Percentiles rank a stretch among this genome's conserved stretches.
Evolutionary conservation across 2,888 invertebrate species (phyloP).

Genomic region (Copidosoma aretas): DNA sequence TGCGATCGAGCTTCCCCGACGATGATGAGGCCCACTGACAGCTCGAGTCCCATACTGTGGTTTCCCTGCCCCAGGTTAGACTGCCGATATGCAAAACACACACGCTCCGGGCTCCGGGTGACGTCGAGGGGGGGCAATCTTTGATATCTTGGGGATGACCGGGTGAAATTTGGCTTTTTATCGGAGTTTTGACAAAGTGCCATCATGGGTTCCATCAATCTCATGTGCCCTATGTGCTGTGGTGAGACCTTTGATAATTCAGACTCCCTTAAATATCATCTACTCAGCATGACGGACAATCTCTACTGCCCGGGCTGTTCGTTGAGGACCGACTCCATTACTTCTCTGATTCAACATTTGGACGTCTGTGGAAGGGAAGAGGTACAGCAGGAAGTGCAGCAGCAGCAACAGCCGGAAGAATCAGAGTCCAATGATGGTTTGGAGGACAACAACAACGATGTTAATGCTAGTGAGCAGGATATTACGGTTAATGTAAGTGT

Average conservation of each 20-base stretch:
- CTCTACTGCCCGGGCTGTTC: constrained; percentile 70
- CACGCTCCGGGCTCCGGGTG: not conserved
- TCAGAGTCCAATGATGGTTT: constrained; percentile 12
- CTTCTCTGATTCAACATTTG: constrained; percentile 68
- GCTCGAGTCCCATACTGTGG: too few relatives aligned
- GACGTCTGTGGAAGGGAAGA: constrained; percentile 55
- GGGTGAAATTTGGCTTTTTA: not conserved
- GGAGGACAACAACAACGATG: constrained; percentile 35
- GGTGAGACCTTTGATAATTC: constrained; percentile 68
- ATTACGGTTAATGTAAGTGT: constrained; percentile 34
- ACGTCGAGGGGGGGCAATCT: not conserved
- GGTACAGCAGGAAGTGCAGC: constrained; percentile 33
- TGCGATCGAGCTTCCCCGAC: too few relatives aligned
- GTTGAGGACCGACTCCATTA: constrained; percentile 65
- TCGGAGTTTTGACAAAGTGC: not conserved
- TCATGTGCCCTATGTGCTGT: constrained; percentile 73
- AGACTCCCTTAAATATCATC: constrained; percentile 65
- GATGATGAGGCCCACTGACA: too few relatives aligned
- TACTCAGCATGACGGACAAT: constrained; percentile 67
- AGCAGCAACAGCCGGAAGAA: not conserved
- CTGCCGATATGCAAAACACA: not conserved
- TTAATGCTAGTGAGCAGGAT: constrained; percentile 41
- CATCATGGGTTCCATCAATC: constrained; percentile 65
- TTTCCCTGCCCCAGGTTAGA: too few relatives aligned
- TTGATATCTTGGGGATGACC: not conserved